A percentile compares a stretch with the other conserved stretches of the same genome.
These are phyloP conservation scores for Archaeoteleia sp. DNA, from an alignment of 2,888 invertebrate genomes.

Conservation along the genomic window DNA sequence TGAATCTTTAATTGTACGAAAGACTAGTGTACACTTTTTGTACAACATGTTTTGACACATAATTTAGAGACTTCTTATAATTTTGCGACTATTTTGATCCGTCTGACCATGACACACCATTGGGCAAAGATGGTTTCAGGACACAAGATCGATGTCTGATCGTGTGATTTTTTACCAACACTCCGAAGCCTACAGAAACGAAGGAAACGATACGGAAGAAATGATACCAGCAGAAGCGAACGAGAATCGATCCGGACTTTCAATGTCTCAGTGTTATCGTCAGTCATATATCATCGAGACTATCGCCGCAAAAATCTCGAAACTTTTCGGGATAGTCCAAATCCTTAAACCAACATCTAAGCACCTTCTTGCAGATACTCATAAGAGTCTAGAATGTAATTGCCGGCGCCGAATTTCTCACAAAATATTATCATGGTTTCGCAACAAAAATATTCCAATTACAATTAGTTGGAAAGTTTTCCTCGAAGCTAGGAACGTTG, in stretches of 20 bases:
- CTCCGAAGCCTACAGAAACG: slow-evolving; percentile 40
- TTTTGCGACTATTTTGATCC: no score
- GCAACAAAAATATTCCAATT: no score
- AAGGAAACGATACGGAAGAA: slow-evolving; percentile 57
- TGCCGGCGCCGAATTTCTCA: slow-evolving; percentile 56
- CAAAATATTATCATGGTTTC: slow-evolving; percentile 13
- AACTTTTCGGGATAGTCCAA: slow-evolving; percentile 61
- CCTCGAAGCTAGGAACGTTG: no score
- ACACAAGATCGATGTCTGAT: slow-evolving; percentile 55
- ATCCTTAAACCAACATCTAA: slow-evolving; percentile 55
- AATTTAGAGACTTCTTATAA: no score
- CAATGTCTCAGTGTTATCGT: slow-evolving; percentile 72
- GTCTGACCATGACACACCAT: no score
- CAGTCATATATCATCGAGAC: slow-evolving; percentile 72
- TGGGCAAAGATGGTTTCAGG: no score
- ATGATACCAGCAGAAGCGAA: slow-evolving; percentile 56
- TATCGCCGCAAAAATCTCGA: slow-evolving; percentile 68
- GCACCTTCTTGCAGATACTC: slow-evolving; percentile 58
- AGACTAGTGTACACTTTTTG: no score
- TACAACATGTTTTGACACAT: no score
- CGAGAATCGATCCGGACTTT: slow-evolving; percentile 66
- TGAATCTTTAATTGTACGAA: no score
- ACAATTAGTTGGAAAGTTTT: no score
- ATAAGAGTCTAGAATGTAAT: slow-evolving; percentile 62
- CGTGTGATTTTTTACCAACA: slow-evolving; percentile 53